These are phyloP conservation scores for Epinotia ramella DNA, from an alignment of 2,888 invertebrate species.

Conservation along the genomic window DNA sequence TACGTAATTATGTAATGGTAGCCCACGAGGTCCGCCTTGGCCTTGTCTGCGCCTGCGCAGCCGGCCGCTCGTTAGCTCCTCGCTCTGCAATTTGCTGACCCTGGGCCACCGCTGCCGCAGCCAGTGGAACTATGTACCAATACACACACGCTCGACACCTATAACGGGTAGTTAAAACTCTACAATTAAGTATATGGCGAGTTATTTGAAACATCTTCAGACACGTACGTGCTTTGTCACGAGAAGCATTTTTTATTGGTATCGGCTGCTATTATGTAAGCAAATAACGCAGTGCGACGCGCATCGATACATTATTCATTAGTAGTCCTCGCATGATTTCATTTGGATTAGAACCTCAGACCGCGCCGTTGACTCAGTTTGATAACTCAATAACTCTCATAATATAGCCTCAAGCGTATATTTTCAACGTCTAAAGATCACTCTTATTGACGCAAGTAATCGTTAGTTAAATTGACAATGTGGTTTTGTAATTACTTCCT, in stretches of 20 bases:
- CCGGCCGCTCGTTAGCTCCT: slow-evolving; percentile 54
- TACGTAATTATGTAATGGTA: slow-evolving; percentile 66
- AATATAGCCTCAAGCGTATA: slow-evolving; percentile 2
- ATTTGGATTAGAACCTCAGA: slow-evolving; percentile 50
- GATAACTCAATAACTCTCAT: slow-evolving; percentile 31
- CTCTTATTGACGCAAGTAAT: slow-evolving; percentile 41
- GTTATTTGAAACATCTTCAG: slow-evolving; percentile 62
- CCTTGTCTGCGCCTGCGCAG: slow-evolving; percentile 60
- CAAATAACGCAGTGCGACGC: slow-evolving; percentile 70
- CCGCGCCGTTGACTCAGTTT: slow-evolving; percentile 39
- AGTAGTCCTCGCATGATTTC: slow-evolving; percentile 68
- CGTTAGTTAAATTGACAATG: slow-evolving; percentile 54
- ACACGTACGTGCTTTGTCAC: slow-evolving; percentile 74
- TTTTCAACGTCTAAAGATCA: slow-evolving; percentile 18
- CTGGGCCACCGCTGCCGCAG: slow-evolving; percentile 58
- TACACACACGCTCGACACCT: slow-evolving; percentile 61
- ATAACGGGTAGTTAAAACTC: slow-evolving; percentile 60
- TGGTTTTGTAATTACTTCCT: slow-evolving; percentile 77
- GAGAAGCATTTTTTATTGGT: slow-evolving; percentile 75
- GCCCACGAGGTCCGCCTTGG: slow-evolving; percentile 61
- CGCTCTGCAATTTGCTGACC: slow-evolving; percentile 62
- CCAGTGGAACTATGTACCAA: slow-evolving; percentile 63
- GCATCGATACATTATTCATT: slow-evolving; percentile 75
- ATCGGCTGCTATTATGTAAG: slow-evolving; percentile 76
- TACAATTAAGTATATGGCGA: slow-evolving; percentile 68